Conservation (phyloP, 2,797 vertebrate species). For the Epinephelus malabaricus region DNA sequence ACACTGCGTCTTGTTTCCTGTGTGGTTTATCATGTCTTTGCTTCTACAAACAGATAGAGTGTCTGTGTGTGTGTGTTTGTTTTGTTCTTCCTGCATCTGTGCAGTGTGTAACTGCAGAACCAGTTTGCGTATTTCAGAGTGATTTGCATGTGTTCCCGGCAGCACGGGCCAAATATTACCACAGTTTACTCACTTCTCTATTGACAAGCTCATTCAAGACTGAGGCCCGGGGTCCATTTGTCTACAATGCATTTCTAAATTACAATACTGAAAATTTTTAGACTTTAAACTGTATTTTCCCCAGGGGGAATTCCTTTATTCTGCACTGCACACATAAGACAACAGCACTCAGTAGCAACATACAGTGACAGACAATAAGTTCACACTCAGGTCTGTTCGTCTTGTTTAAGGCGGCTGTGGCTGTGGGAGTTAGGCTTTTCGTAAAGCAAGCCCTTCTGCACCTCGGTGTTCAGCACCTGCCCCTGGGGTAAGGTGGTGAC, state of each 20-base stretch:
- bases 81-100: conserved; percentile 50
- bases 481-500: no score
- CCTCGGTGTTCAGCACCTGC: no score
- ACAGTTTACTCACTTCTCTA: conserved; percentile 42
- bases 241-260: background rate
- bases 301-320: no score
- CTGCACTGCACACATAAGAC: no score
- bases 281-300: no score
- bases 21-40: conserved; percentile 63
- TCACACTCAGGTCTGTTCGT: no score
- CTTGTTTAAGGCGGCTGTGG: no score
- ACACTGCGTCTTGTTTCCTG: conserved; percentile 66
- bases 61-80: conserved; percentile 25
- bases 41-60: conserved; percentile 38
- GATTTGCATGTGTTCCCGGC: conserved; percentile 81
- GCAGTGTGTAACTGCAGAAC: conserved; percentile 67
- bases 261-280: background rate
- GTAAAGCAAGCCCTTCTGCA: no score
- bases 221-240: background rate
- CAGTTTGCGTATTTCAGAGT: conserved; percentile 74
- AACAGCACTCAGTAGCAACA: no score
- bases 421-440: no score
- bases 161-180: conserved; percentile 31
- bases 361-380: no score
- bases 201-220: conserved; percentile 28